These are phyloP conservation scores for Anarhynchus alexandrinus DNA, from an alignment of 2,113 vertebrate species.

Conservation along the genomic window DNA sequence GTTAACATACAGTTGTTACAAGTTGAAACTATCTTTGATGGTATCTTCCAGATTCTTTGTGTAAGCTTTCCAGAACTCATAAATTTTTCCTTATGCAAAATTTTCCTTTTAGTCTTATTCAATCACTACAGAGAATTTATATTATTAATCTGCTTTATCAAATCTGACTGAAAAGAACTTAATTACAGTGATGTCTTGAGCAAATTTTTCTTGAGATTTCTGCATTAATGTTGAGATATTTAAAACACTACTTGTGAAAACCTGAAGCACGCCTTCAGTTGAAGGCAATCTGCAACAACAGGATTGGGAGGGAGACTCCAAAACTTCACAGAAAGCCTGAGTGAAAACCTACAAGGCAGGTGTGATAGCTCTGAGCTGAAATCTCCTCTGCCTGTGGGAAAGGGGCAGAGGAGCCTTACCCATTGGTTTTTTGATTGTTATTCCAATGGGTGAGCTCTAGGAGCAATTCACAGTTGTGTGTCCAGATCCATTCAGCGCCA, in stretches of 20 bases:
- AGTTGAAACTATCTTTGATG: neutral
- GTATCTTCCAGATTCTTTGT: neutral
- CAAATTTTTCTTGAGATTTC: neutral
- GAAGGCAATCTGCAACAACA: neutral
- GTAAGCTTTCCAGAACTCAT: neutral
- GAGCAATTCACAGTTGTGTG: neutral
- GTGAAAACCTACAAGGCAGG: neutral
- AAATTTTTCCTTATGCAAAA: neutral
- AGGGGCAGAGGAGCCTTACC: neutral
- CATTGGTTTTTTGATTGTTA: neutral
- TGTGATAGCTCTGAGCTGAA: neutral
- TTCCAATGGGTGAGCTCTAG: neutral
- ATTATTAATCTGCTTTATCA: slow-evolving; percentile 3
- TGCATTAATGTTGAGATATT: neutral
- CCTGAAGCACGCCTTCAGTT: neutral
- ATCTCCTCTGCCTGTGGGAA: neutral
- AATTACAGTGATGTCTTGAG: neutral
- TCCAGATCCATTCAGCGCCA: neutral
- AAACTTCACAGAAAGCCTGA: neutral
- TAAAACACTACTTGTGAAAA: neutral
- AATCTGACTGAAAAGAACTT: neutral
- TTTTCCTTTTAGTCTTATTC: neutral
- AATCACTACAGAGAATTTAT: neutral
- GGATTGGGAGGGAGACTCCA: neutral
- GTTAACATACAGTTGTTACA: neutral